Percentiles rank a stretch among this genome's conserved stretches.
Conservation (phyloP, 1,140 invertebrate genomes). For the Aphis craccivora region DNA sequence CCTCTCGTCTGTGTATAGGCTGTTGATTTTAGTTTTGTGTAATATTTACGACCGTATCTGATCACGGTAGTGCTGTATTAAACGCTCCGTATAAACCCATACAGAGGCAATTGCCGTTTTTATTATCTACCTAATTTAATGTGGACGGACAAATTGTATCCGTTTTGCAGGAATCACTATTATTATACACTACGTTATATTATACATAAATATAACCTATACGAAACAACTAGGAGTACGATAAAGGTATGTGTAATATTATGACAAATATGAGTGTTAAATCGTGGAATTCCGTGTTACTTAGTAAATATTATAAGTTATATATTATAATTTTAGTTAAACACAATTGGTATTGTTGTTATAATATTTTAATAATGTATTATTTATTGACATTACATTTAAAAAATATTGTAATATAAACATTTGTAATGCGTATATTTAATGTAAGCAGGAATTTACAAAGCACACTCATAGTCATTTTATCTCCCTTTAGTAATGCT, state of each 20-base stretch:
- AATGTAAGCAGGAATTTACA: neutral
- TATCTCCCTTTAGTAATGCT: no score
- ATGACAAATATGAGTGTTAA: neutral
- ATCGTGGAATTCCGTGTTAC: neutral
- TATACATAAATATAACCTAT: neutral
- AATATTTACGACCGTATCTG: conserved; percentile 44
- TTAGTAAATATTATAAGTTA: no score
- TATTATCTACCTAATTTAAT: neutral
- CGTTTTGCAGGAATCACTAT: neutral
- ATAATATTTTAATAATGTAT: no score
- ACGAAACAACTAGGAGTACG: neutral
- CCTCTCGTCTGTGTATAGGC: neutral
- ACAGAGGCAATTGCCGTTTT: neutral
- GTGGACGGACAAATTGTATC: neutral
- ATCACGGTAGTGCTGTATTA: conserved; percentile 17
- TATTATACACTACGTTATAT: neutral
- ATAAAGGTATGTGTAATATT: neutral
- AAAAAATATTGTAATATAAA: no score
- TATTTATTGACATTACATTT: neutral
- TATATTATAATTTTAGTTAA: no score
- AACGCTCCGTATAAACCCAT: neutral
- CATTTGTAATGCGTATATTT: no score
- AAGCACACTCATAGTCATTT: no score
- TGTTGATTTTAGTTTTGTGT: conserved; percentile 41
- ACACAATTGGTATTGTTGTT: no score